These are phyloP conservation scores for Agrochola macilenta DNA, from an alignment of 2,888 invertebrate genomes.

Conservation along the genomic window DNA sequence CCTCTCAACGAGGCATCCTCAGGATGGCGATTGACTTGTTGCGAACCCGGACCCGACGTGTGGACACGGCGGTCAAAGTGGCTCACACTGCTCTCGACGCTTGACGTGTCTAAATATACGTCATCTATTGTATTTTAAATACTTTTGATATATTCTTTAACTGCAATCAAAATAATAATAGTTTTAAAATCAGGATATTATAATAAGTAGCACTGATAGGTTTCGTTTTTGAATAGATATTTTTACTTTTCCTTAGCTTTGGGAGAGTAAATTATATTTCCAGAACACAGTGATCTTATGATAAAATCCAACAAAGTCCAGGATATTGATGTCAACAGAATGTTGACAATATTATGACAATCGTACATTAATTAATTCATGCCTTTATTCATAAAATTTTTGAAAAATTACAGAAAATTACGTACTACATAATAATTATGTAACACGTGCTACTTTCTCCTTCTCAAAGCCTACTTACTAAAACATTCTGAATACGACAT, in stretches of 20 bases:
- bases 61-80: no score
- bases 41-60: no score
- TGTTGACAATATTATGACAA: not conserved
- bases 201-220: not conserved
- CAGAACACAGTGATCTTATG: not conserved
- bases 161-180: not conserved
- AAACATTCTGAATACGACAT: constrained; percentile 4
- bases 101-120: no score
- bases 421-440: not conserved
- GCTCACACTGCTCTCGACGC: no score
- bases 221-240: not conserved
- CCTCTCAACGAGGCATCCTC: no score
- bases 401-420: not conserved
- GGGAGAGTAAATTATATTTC: not conserved
- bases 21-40: no score
- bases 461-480: not conserved
- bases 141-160: not conserved
- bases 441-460: not conserved
- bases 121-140: no score
- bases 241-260: not conserved
- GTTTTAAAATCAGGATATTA: not conserved
- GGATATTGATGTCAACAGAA: not conserved
- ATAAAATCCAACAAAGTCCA: not conserved
- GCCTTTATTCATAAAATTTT: no score
- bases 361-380: no score